Percentiles rank a stretch among this genome's conserved stretches.
These are phyloP conservation scores for Stegodyphus dumicola DNA, from an alignment of 1,140 invertebrate species.

Conservation along the genomic window DNA sequence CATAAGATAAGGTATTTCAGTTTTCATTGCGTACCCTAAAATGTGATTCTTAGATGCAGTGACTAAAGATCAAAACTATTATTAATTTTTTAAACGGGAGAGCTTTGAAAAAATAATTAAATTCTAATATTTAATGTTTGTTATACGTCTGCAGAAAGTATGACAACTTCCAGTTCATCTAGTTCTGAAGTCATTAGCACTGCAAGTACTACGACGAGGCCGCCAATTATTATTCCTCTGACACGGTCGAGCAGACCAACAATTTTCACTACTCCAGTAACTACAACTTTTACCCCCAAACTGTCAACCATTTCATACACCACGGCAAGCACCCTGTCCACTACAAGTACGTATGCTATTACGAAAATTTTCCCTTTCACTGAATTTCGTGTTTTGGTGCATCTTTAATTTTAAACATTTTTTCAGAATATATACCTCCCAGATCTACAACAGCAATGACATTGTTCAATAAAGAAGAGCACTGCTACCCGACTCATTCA, in stretches of 20 bases:
- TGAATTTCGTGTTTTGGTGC: no score
- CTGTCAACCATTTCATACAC: slow-evolving; percentile 47
- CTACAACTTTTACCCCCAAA: slow-evolving; percentile 26
- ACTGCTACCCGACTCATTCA: slow-evolving; percentile 78
- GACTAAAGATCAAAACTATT: no score
- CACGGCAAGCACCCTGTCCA: slow-evolving; percentile 58
- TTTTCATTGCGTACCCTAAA: no score
- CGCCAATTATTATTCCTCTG: slow-evolving; percentile 58
- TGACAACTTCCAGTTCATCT: slow-evolving; percentile 29
- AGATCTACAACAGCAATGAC: background rate
- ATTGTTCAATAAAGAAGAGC: slow-evolving; percentile 21
- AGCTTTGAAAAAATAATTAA: no score
- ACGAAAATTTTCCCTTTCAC: slow-evolving; percentile 19
- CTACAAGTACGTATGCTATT: slow-evolving; percentile 59
- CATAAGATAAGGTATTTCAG: no score
- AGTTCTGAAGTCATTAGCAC: slow-evolving; percentile 20
- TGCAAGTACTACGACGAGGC: slow-evolving; percentile 61
- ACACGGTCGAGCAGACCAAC: slow-evolving; percentile 35
- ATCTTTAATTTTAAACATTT: slow-evolving; percentile 49
- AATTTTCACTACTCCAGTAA: slow-evolving; percentile 40
- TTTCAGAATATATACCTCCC: background rate
- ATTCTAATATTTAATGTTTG: no score
- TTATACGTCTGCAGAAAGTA: slow-evolving; percentile 35
- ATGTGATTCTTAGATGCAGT: no score
- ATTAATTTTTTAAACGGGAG: no score